A percentile compares a stretch with the other conserved stretches of the same genome.
Evolutionary conservation across 2,113 vertebrate genomes (phyloP).

Genomic region (Cyrtonyx montezumae): DNA sequence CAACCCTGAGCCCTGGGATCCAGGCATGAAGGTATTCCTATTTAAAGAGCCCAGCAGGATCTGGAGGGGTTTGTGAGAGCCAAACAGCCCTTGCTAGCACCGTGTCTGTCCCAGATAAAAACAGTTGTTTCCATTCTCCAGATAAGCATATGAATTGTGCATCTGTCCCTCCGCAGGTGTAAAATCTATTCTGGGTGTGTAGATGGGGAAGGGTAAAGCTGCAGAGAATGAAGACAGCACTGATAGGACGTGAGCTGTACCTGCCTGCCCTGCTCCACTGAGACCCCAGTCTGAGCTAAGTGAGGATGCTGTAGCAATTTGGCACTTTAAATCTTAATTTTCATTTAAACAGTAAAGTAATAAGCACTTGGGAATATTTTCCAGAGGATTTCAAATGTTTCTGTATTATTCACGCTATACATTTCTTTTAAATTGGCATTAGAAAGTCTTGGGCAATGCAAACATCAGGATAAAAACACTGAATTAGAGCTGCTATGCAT

Average conservation of each 20-base stretch:
- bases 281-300: not conserved
- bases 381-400: not conserved
- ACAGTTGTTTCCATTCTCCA: not conserved
- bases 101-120: not conserved
- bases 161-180: not conserved
- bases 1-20: not conserved
- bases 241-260: not conserved
- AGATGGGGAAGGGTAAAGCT: not conserved
- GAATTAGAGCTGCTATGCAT: not conserved
- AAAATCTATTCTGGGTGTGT: not conserved
- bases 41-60: not conserved
- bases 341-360: not conserved
- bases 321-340: not conserved
- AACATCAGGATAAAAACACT: accelerated
- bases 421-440: not conserved
- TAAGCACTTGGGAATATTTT: not conserved
- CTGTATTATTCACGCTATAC: not conserved
- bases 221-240: not conserved
- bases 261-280: not conserved
- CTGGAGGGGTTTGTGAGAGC: not conserved
- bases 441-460: not conserved
- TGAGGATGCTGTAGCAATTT: not conserved
- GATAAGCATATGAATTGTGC: not conserved
- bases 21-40: not conserved
- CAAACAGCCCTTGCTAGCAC: not conserved